Conservation (phyloP, 2,888 invertebrate genomes). For the Noctua janthina region DNA sequence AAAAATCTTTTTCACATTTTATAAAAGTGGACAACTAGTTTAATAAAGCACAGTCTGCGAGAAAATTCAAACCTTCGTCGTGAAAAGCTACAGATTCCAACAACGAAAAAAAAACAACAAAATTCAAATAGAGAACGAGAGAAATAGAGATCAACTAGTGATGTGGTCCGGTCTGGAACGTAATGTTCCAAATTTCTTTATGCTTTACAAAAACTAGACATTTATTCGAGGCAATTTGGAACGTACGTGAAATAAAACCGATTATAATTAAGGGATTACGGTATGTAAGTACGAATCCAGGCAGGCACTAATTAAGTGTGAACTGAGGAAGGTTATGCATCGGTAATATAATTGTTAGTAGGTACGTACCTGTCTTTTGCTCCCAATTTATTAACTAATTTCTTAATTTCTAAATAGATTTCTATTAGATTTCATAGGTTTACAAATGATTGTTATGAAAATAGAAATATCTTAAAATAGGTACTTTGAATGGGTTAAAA, state of each 20-base stretch:
- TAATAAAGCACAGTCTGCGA: neutral
- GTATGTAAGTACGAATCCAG: neutral
- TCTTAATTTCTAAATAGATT: too few species aligned
- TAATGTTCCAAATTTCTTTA: neutral
- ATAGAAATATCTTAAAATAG: neutral
- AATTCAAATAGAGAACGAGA: conserved; percentile 40
- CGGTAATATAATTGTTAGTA: neutral
- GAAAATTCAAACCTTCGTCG: neutral
- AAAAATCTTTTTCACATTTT: neutral
- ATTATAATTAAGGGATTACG: neutral
- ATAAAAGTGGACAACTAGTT: conserved; percentile 1
- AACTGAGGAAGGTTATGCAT: neutral
- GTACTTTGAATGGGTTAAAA: neutral
- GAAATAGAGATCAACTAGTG: neutral
- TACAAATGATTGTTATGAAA: neutral
- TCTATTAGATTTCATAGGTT: neutral
- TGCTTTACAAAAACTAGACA: neutral
- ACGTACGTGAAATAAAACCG: neutral
- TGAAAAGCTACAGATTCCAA: neutral
- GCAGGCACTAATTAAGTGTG: neutral
- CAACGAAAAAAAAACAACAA: conserved; percentile 12
- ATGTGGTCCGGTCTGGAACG: conserved; percentile 4
- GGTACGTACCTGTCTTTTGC: neutral
- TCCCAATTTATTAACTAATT: too few species aligned
- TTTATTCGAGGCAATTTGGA: neutral